Conservation (phyloP, 2,113 vertebrate genomes). For the Hystrix cristata region DNA sequence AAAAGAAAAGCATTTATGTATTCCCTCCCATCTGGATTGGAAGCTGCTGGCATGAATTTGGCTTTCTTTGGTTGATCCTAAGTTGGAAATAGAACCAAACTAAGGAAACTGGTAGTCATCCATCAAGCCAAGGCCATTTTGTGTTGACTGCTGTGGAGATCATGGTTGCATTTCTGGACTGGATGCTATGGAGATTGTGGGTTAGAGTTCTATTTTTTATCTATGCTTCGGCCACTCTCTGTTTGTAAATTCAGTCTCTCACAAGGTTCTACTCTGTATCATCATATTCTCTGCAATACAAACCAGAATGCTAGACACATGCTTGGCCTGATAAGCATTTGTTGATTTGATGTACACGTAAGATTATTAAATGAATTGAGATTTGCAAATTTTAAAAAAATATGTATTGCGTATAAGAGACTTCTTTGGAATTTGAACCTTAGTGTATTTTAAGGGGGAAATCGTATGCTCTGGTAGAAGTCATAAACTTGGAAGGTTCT, state of each 20-base stretch:
- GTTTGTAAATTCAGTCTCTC: conserved; percentile 8
- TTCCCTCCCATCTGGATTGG: background rate
- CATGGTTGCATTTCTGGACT: background rate
- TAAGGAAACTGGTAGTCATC: background rate
- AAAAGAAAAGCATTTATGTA: background rate
- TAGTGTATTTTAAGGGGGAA: background rate
- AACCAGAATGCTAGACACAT: background rate
- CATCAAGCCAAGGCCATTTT: background rate
- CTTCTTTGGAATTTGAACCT: background rate
- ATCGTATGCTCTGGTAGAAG: background rate
- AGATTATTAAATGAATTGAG: background rate
- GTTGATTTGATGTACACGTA: conserved; percentile 38
- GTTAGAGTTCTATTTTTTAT: background rate
- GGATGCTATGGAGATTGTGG: background rate
- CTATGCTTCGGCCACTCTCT: background rate
- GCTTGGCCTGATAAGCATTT: background rate
- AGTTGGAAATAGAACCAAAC: background rate
- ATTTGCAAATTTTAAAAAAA: background rate
- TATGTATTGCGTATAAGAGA: background rate
- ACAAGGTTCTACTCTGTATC: background rate
- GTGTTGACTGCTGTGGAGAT: background rate
- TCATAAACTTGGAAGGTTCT: background rate
- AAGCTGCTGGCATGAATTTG: background rate
- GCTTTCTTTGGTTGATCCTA: conserved; percentile 24
- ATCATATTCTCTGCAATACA: background rate